Conservation (phyloP, 2,113 vertebrate genomes). For the Anguilla japonica region DNA sequence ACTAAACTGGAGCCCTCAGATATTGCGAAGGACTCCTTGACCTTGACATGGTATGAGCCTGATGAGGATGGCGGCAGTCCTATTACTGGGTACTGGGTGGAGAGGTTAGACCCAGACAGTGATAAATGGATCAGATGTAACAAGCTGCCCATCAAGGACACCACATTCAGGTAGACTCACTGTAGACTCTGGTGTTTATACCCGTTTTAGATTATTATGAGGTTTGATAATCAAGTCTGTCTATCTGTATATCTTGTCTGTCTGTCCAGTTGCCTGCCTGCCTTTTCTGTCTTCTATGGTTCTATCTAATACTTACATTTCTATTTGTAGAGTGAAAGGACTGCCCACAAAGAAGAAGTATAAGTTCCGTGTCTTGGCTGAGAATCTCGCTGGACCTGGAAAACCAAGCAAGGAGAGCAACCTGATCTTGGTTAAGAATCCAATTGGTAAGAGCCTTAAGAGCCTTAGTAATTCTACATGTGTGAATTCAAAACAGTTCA, state of each 20-base stretch:
- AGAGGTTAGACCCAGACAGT: constrained; percentile 88
- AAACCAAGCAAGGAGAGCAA: constrained; percentile 90
- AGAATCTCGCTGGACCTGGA: constrained; percentile 94
- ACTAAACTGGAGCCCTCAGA: constrained; percentile 85
- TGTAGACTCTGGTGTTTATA: neutral
- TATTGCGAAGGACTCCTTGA: constrained; percentile 88
- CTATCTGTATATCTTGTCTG: too few species aligned
- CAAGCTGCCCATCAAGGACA: constrained; percentile 90
- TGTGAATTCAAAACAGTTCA: neutral
- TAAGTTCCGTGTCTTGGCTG: constrained; percentile 92
- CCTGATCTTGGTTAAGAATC: constrained; percentile 91
- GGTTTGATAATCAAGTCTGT: too few species aligned
- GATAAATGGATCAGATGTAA: constrained; percentile 97
- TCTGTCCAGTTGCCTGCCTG: too few species aligned
- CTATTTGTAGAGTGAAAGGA: constrained; percentile 84
- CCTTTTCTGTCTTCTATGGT: too few species aligned
- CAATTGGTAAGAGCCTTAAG: constrained; percentile 77
- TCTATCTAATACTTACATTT: too few species aligned
- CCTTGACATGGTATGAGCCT: constrained; percentile 91
- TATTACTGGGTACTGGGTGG: constrained; percentile 95
- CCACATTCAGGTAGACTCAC: constrained; percentile 80
- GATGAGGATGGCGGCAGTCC: constrained; percentile 96
- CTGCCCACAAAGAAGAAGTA: constrained; percentile 94
- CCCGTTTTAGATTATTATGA: neutral
- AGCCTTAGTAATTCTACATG: neutral